Conservation (phyloP, 92 coral and sea anemone species). For the Zoanthus sansibaricus region DNA sequence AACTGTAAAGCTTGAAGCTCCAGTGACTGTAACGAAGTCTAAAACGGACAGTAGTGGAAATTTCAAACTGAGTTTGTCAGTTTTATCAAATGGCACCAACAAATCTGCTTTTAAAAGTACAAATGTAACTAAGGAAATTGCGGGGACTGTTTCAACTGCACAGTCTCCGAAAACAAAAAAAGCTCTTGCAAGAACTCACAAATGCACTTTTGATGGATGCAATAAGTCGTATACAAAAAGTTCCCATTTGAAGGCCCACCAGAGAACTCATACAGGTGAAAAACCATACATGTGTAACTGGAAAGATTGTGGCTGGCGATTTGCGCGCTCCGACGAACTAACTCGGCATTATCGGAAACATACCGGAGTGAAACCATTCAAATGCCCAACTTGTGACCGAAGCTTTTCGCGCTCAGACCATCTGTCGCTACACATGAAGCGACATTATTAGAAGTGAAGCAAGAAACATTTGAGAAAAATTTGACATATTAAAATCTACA, state of each 20-base stretch:
- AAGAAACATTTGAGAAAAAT: conserved; percentile 32
- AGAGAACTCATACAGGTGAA: conserved; percentile 98
- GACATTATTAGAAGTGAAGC: conserved; percentile 79
- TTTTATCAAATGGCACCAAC: conserved; percentile 63
- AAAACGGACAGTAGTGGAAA: conserved; percentile 65
- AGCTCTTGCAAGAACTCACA: conserved; percentile 96
- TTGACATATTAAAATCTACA: conserved; percentile 25
- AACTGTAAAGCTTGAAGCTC: conserved; percentile 65
- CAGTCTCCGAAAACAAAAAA: conserved; percentile 90
- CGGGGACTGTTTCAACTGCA: conserved; percentile 51
- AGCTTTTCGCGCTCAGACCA: conserved; percentile 99
- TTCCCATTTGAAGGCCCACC: conserved; percentile 99
- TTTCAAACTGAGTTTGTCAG: conserved; percentile 63
- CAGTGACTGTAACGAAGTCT: conserved; percentile 54
- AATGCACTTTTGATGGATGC: conserved; percentile 98
- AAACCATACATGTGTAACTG: conserved; percentile 99
- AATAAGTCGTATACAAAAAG: conserved; percentile 98
- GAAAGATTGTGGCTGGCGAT: conserved; percentile 99
- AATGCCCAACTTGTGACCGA: conserved; percentile 96
- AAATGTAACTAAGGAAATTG: conserved; percentile 67
- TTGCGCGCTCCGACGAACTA: conserved; percentile 98
- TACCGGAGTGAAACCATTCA: conserved; percentile 96
- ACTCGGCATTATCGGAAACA: conserved; percentile 98
- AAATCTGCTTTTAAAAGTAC: conserved; percentile 66
- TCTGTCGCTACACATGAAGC: conserved; percentile 95